A percentile compares a stretch with the other conserved stretches of the same genome.
phyloP scores from a whole-genome alignment of 1,140 invertebrate species.

The Neomicropteryx cornuta region DNA sequence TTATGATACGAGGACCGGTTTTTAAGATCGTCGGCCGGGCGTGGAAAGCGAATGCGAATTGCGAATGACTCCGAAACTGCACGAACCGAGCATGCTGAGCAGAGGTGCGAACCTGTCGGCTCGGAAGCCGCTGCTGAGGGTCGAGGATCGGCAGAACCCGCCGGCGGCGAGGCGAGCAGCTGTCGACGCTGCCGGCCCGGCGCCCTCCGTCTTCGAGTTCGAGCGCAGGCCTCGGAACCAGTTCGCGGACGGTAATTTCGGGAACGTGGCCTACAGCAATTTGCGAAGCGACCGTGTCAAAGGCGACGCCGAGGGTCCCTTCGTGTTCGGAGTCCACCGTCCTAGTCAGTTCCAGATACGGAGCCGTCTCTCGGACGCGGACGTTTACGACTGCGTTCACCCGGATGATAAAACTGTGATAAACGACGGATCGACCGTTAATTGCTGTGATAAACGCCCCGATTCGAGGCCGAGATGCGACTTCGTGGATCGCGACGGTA shows the following conservation, averaged over 20 bases:
- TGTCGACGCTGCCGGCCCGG: slow-evolving; percentile 22
- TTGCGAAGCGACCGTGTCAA: slow-evolving; percentile 20
- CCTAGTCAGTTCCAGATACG: slow-evolving; percentile 35
- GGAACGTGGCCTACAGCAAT: slow-evolving; percentile 10
- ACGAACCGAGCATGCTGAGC: slow-evolving; percentile 38
- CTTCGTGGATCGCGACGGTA: slow-evolving; percentile 29
- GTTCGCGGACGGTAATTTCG: slow-evolving; percentile 20
- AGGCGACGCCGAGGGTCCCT: slow-evolving; percentile 33
- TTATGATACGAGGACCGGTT: no score
- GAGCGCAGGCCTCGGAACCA: slow-evolving; percentile 20
- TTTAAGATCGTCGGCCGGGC: slow-evolving; percentile 5
- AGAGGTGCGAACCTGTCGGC: slow-evolving; percentile 36
- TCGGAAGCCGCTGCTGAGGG: slow-evolving; percentile 32
- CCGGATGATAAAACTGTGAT: slow-evolving; percentile 32
- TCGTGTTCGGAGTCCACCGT: slow-evolving; percentile 39
- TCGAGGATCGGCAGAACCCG: slow-evolving; percentile 30
- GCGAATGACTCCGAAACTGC: slow-evolving; percentile 35
- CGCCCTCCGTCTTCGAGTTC: slow-evolving; percentile 19
- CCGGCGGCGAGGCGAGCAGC: slow-evolving; percentile 18
- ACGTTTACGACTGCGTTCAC: slow-evolving; percentile 32
- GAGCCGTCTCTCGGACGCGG: slow-evolving; percentile 25
- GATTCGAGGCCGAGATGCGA: no score
- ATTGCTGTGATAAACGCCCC: slow-evolving; percentile 40
- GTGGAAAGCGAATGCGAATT: not conserved
- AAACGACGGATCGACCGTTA: slow-evolving; percentile 30